Conservation (phyloP, 2,888 invertebrate genomes). For the Cryptocephalus moraei region DNA sequence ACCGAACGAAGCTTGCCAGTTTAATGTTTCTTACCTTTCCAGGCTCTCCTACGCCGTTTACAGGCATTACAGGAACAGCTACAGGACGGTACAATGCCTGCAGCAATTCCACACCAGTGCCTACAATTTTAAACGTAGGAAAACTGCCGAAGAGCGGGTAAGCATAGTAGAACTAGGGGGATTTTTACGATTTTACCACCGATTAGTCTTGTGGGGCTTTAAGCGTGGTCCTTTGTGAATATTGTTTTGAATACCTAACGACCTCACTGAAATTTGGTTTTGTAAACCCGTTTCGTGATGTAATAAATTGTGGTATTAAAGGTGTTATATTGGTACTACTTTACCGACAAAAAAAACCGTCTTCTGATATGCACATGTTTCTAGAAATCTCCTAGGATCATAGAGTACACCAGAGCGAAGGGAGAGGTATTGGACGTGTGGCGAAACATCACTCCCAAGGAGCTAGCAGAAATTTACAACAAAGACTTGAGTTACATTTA, state of each 20-base stretch:
- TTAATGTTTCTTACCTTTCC: too few species aligned
- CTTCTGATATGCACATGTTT: conserved; percentile 11
- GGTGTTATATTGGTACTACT: neutral
- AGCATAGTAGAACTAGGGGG: neutral
- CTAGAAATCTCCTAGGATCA: conserved; percentile 43
- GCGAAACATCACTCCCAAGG: conserved; percentile 69
- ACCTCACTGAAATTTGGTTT: too few species aligned
- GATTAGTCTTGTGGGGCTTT: too few species aligned
- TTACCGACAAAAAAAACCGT: conserved; percentile 3
- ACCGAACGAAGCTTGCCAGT: too few species aligned
- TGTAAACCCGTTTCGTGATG: neutral
- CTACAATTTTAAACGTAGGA: conserved; percentile 6
- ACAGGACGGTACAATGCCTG: too few species aligned
- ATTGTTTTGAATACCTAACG: too few species aligned
- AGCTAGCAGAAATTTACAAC: conserved; percentile 56
- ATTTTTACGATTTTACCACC: too few species aligned
- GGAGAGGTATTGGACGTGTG: conserved; percentile 56
- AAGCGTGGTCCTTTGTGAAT: too few species aligned
- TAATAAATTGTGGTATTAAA: neutral
- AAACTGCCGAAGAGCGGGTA: conserved; percentile 10
- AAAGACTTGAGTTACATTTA: conserved; percentile 50
- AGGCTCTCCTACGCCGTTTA: too few species aligned
- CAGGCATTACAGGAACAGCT: too few species aligned
- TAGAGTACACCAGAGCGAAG: conserved; percentile 51
- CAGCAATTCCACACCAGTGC: too few species aligned